Percentiles rank a stretch among this genome's conserved stretches.
Conservation (phyloP, 2,888 invertebrate species). For the Papilio elwesi region DNA sequence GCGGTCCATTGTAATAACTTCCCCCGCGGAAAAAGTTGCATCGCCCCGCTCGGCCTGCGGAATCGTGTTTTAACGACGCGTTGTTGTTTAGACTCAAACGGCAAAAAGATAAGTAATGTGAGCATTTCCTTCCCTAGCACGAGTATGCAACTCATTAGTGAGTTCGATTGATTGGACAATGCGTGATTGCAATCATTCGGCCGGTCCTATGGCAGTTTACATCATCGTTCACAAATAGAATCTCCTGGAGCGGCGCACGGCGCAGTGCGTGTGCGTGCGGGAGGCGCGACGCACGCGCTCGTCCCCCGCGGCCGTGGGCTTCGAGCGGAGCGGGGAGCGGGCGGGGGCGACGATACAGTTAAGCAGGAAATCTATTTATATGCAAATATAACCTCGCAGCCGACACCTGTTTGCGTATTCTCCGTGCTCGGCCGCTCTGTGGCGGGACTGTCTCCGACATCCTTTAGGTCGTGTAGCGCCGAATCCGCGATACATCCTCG, state of each 20-base stretch:
- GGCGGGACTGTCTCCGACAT: conserved; percentile 73
- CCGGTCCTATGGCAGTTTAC: conserved; percentile 69
- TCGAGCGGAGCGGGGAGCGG: conserved; percentile 69
- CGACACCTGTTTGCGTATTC: conserved; percentile 85
- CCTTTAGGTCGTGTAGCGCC: conserved; percentile 69
- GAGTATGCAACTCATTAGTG: conserved; percentile 19
- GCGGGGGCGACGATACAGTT: conserved; percentile 81
- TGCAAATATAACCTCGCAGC: conserved; percentile 83
- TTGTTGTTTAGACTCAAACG: conserved; percentile 15
- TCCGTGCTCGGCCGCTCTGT: conserved; percentile 75
- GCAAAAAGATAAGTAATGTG: background rate
- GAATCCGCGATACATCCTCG: conserved; percentile 49
- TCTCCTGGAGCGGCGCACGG: conserved; percentile 73
- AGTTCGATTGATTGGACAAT: conserved; percentile 52
- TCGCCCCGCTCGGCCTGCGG: conserved; percentile 50
- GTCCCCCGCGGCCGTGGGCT: conserved; percentile 62
- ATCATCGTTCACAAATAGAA: conserved; percentile 80
- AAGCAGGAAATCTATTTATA: conserved; percentile 85
- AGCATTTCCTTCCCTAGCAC: background rate
- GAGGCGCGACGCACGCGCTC: conserved; percentile 71
- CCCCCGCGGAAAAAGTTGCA: conserved; percentile 64
- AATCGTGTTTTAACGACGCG: conserved; percentile 46
- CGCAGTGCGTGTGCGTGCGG: conserved; percentile 72
- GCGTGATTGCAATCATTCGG: conserved; percentile 59
- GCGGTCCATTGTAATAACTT: conserved; percentile 64